phyloP scores from a whole-genome alignment of 2,113 vertebrate species.

The Zootoca vivipara region DNA sequence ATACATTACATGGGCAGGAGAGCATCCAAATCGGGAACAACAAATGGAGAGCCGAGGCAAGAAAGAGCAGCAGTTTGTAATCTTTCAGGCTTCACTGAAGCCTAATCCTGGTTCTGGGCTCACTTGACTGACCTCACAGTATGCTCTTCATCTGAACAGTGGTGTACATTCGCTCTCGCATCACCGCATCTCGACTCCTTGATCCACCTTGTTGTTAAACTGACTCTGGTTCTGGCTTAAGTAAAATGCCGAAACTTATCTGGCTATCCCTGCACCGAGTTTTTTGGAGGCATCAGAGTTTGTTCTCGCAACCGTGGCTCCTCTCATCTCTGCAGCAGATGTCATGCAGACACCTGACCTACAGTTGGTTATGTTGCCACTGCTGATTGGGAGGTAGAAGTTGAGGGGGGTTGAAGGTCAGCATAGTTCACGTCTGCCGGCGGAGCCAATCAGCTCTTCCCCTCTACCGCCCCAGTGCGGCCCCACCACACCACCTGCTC shows the following conservation, averaged over 20 bases:
- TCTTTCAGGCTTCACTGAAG: conserved; percentile 8
- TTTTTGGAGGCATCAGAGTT: conserved; percentile 19
- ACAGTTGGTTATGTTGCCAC: too few species aligned
- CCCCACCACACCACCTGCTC: too few species aligned
- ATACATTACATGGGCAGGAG: not conserved
- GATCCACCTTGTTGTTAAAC: conserved; percentile 10
- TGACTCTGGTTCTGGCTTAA: conserved; percentile 30
- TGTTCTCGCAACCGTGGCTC: not conserved
- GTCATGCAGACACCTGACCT: too few species aligned
- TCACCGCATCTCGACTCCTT: conserved; percentile 25
- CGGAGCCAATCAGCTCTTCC: too few species aligned
- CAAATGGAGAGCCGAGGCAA: not conserved
- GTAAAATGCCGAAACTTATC: not conserved
- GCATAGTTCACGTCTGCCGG: too few species aligned
- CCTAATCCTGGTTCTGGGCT: not conserved
- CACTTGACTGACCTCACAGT: not conserved
- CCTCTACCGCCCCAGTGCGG: too few species aligned
- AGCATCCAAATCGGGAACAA: not conserved
- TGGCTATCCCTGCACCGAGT: not conserved
- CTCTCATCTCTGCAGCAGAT: too few species aligned
- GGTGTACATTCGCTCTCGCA: not conserved
- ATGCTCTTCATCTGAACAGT: conserved; percentile 12
- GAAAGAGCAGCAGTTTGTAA: conserved; percentile 10
- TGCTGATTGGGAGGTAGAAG: too few species aligned
- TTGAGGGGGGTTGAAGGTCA: too few species aligned